phyloP scores from a whole-genome alignment of 2,888 invertebrate genomes.

The Ernsta delagoae region DNA sequence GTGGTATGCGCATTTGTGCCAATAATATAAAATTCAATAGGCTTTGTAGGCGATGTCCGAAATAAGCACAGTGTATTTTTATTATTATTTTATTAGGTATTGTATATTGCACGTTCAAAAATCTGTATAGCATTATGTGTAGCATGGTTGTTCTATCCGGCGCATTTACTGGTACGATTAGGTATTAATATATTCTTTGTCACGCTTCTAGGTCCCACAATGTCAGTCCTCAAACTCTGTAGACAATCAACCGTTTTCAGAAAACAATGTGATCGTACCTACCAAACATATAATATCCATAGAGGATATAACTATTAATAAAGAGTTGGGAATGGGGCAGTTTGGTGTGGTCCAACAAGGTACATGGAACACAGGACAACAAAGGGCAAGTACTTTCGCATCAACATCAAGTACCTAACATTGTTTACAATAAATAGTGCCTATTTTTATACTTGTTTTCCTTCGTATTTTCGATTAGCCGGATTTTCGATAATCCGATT shows the following conservation, averaged over 20 bases:
- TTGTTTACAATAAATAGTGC: too few species aligned
- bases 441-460: too few species aligned
- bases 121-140: constrained; percentile 13
- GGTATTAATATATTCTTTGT: background rate
- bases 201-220: constrained; percentile 40
- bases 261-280: constrained; percentile 85
- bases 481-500: too few species aligned
- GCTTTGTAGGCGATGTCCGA: background rate
- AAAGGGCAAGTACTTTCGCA: constrained; percentile 86
- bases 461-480: too few species aligned
- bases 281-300: constrained; percentile 96
- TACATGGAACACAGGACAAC: constrained; percentile 97
- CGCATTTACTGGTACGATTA: background rate
- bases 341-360: constrained; percentile 99
- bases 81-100: background rate
- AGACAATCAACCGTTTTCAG: constrained; percentile 63
- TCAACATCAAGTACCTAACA: too few species aligned
- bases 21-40: background rate
- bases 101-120: constrained; percentile 16
- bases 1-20: background rate
- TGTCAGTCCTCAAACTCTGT: constrained; percentile 55
- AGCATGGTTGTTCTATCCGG: constrained; percentile 14
- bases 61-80: background rate
- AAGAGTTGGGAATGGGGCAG: constrained; percentile 98
- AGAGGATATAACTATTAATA: constrained; percentile 96